These are phyloP conservation scores for Heteractis magnifica DNA, from an alignment of 92 coral and sea anemone genomes.

Conservation along the genomic window DNA sequence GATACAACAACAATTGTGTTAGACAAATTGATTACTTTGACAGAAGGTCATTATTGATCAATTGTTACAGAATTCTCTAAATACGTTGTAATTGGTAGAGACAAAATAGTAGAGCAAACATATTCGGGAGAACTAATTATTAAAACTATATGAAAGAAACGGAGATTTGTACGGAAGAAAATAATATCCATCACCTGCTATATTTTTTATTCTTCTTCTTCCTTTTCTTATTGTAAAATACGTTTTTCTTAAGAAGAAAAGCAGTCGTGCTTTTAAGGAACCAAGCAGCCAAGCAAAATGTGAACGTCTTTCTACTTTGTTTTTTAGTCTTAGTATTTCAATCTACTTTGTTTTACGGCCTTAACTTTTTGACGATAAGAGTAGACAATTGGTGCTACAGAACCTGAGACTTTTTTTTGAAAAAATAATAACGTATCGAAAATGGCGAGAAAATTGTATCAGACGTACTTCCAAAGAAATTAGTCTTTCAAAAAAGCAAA, in stretches of 20 bases:
- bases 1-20: conserved; percentile 55
- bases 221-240: neutral
- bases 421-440: neutral
- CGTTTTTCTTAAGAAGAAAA: neutral
- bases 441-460: neutral
- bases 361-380: too few relatives aligned
- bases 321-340: too few relatives aligned
- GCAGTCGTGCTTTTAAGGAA: neutral
- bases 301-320: too few relatives aligned
- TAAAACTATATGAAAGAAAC: conserved; percentile 59
- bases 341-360: too few relatives aligned
- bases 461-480: neutral
- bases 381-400: too few relatives aligned
- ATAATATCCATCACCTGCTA: conserved; percentile 60
- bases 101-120: conserved; percentile 61
- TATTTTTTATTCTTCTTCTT: too few relatives aligned
- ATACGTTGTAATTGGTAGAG: conserved; percentile 91
- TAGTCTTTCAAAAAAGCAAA: neutral
- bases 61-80: conserved; percentile 73
- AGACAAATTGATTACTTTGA: conserved; percentile 66
- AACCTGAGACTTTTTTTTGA: neutral
- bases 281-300: too few relatives aligned
- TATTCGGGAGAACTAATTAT: conserved; percentile 64
- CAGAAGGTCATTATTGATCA: conserved; percentile 69
- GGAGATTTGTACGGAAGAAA: conserved; percentile 24